A percentile compares a stretch with the other conserved stretches of the same genome.
These are phyloP conservation scores for Alosa alosa DNA, from an alignment of 2,113 vertebrate genomes.

Conservation along the genomic window DNA sequence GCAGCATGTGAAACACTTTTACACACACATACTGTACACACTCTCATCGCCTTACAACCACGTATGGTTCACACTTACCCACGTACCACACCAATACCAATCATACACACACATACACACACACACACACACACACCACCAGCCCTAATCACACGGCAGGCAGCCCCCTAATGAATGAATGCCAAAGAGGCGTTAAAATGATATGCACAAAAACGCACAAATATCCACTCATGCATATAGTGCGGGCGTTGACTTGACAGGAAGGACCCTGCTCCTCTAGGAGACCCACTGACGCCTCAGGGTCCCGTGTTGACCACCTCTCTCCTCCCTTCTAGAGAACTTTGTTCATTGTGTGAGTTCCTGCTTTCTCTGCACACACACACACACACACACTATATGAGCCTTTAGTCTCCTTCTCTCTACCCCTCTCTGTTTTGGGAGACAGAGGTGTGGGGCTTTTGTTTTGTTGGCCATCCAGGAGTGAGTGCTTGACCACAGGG, in stretches of 20 bases:
- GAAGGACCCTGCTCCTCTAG: too few species aligned
- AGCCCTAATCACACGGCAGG: neutral
- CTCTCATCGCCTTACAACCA: too few species aligned
- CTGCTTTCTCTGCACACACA: neutral
- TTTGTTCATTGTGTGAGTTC: neutral
- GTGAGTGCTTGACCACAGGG: neutral
- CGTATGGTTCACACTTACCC: too few species aligned
- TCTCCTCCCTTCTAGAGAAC: neutral
- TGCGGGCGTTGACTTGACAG: neutral
- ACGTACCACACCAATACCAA: too few species aligned
- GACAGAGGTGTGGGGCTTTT: neutral
- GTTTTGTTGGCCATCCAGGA: neutral
- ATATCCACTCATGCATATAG: neutral
- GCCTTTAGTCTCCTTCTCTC: conserved; percentile 31
- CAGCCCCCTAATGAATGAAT: neutral
- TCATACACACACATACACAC: neutral
- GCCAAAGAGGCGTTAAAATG: neutral
- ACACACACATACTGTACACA: neutral
- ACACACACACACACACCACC: neutral
- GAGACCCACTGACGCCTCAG: neutral
- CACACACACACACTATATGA: neutral
- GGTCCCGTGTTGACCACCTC: neutral
- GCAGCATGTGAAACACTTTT: neutral
- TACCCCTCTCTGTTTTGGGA: neutral
- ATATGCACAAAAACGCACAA: conserved; percentile 25